Evolutionary conservation across 1,140 invertebrate genomes (phyloP).

Genomic region (Tetramorium alpestre): DNA sequence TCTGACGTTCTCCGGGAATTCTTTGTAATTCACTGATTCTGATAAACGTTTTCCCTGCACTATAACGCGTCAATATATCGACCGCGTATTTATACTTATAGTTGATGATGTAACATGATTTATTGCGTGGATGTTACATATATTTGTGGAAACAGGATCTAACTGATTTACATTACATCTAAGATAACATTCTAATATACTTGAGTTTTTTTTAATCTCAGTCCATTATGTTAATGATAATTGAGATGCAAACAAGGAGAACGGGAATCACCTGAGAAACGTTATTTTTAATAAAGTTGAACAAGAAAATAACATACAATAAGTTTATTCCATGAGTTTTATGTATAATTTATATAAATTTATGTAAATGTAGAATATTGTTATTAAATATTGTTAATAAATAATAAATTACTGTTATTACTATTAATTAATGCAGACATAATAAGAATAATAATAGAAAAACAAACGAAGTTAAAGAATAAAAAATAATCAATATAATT

Average conservation of each 20-base stretch:
- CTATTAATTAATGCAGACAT: no score
- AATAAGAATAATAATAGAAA: background rate
- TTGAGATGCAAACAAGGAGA: background rate
- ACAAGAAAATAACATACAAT: background rate
- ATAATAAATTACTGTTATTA: no score
- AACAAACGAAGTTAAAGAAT: background rate
- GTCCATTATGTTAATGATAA: background rate
- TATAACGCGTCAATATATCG: background rate
- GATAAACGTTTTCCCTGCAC: background rate
- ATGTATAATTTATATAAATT: background rate
- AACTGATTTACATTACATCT: background rate
- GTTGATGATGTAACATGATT: background rate
- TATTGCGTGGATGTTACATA: background rate
- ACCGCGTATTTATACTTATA: background rate
- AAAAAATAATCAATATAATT: no score
- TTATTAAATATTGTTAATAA: no score
- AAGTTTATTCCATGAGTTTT: background rate
- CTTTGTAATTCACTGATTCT: background rate
- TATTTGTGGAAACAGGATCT: background rate
- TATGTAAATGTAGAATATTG: no score
- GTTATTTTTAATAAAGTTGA: background rate
- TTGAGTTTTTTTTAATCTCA: background rate
- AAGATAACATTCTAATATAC: background rate
- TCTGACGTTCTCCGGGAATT: background rate
- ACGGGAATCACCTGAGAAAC: background rate